Base-by-base conservation (phyloP, 2,888 invertebrate species). In the Drosophila austrosaltans region DNA sequence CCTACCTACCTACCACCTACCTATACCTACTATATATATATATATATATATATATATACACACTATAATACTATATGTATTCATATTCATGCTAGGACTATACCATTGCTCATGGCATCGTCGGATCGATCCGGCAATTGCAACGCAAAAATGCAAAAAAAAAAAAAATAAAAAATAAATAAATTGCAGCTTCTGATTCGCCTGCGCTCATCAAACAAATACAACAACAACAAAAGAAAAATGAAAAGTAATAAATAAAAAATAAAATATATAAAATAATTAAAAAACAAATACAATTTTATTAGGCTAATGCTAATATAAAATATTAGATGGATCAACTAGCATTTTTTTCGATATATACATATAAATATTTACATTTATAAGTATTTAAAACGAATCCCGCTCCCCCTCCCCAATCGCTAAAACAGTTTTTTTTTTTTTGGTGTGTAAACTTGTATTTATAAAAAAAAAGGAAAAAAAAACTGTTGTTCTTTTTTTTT, bases 251-350 rank as follows among this genome's bases (percentile, higher is more conserved):
- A 22, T 28, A 28, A 36, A 36, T 8, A 36, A 36, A 36, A 65
- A 59, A 54, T 59, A 59, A 20, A 64, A 61, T 30, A 65, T 61
- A 63, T 57, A 72, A 69, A 54, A n/a, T 22, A 75, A 66, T 71
- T 53, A 53, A n/a, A 57, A 22, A 48, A 48, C 25, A 22, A 25
- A 48, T 48, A 22, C 22, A 56, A 53, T 88, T 83, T 83, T 76
- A 81, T 76, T 77, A 87, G 82, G 82, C 77, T 84, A 84, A 76
- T 81, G 84, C 81, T 88, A 84, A 83, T 81, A 88, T 83, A 69
- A 76, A 79, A 81, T 79, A 83, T 87, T 86, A 82, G 88, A 83
- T 81, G 77, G 83, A 82, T 81, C 88, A 87, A 83, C 74, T 86
- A 86, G 76, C 76, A 83, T 84, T 88, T 88, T 84, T 83, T 77